Conservation (phyloP, 2,888 invertebrate species). For the Stenotaenia linearis region DNA sequence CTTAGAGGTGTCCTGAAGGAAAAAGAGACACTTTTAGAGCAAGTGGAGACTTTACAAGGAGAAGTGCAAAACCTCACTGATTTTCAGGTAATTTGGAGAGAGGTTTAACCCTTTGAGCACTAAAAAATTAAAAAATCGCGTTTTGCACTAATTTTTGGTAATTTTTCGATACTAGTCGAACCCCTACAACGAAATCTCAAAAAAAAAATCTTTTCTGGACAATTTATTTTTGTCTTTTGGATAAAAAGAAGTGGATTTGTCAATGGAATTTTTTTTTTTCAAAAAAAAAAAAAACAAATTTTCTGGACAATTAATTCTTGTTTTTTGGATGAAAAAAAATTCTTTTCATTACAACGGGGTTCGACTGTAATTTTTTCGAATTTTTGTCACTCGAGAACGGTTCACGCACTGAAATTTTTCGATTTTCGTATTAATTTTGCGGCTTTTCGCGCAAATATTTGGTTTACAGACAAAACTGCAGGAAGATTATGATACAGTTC, state of each 20-base stretch:
- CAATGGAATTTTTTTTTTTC: neutral
- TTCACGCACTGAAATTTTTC: too few relatives aligned
- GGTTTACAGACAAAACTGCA: constrained; percentile 44
- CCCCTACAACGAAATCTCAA: neutral
- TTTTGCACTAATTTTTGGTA: constrained; percentile 30
- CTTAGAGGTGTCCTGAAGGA: constrained; percentile 36
- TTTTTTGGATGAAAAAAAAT: too few relatives aligned
- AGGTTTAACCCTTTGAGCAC: neutral
- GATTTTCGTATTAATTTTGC: neutral
- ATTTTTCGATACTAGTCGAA: too few relatives aligned
- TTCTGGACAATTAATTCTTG: neutral
- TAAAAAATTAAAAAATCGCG: constrained; percentile 28
- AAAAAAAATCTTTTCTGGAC: neutral
- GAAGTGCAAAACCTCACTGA: constrained; percentile 32
- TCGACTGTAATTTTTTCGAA: too few relatives aligned
- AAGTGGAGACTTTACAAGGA: constrained; percentile 34
- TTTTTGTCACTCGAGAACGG: too few relatives aligned
- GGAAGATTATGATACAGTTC: constrained; percentile 48
- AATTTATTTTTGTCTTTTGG: neutral
- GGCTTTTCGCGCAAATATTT: neutral
- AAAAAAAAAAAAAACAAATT: neutral
- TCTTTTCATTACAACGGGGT: too few relatives aligned
- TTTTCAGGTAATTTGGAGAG: too few relatives aligned
- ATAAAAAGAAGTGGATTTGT: too few relatives aligned
- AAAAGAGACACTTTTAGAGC: constrained; percentile 35